Percentiles rank a stretch among this genome's conserved stretches.
Evolutionary conservation across 2,888 invertebrate species (phyloP).

Genomic region (Chymomyza fuscimana): DNA sequence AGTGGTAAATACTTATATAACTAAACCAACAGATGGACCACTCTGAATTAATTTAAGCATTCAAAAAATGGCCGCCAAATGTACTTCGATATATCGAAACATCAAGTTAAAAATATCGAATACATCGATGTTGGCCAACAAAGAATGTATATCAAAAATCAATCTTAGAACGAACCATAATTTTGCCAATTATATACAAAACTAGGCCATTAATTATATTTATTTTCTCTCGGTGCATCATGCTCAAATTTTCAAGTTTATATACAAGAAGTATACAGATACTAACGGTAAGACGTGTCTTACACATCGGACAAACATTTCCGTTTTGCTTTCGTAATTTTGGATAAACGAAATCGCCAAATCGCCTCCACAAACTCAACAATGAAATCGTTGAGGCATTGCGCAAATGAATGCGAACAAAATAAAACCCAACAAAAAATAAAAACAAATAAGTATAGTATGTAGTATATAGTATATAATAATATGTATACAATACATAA

Average conservation of each 20-base stretch:
- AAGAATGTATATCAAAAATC: no score
- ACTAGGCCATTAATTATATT: background rate
- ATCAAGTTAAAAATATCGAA: no score
- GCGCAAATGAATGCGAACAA: background rate
- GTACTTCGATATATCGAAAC: no score
- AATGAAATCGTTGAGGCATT: background rate
- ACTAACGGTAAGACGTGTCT: slow-evolving; percentile 21
- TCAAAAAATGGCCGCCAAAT: no score
- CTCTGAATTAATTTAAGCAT: no score
- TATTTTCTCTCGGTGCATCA: background rate
- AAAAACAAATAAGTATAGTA: background rate
- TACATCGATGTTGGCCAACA: no score
- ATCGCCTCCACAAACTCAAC: background rate
- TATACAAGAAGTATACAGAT: background rate
- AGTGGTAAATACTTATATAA: no score
- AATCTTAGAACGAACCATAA: no score
- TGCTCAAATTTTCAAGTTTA: background rate
- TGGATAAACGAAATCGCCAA: slow-evolving; percentile 4
- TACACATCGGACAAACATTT: slow-evolving; percentile 71
- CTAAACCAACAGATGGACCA: no score
- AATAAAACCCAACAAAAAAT: background rate
- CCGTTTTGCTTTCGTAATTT: slow-evolving; percentile 51
- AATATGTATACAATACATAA: no score
- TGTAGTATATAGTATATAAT: no score
- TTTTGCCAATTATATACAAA: no score